Conservation (phyloP, 2,888 invertebrate species). For the Bimastos eiseni region DNA sequence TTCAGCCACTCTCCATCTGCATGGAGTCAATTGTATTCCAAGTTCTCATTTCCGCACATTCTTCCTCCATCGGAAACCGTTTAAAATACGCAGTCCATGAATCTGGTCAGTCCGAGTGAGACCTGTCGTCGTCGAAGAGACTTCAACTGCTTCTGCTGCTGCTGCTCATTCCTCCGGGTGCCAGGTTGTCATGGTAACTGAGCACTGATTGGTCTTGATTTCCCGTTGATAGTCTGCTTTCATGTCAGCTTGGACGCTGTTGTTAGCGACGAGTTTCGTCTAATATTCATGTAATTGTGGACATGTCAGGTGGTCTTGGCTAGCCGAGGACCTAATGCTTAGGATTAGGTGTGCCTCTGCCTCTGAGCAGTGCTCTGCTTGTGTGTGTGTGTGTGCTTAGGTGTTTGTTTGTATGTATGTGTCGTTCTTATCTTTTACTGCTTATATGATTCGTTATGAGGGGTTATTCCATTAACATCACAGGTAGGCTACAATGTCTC, state of each 20-base stretch:
- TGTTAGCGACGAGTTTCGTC: constrained; percentile 3
- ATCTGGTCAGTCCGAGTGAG: neutral
- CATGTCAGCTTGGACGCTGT: neutral
- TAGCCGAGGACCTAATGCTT: neutral
- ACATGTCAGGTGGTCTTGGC: neutral
- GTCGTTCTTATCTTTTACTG: too few relatives aligned
- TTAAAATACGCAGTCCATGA: neutral
- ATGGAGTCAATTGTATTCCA: neutral
- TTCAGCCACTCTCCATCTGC: neutral
- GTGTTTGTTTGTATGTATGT: neutral
- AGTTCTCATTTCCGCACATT: neutral
- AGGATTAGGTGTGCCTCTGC: neutral
- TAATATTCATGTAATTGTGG: constrained; percentile 5
- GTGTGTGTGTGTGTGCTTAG: neutral
- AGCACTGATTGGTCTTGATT: neutral
- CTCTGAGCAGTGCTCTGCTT: neutral
- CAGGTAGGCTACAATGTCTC: too few relatives aligned
- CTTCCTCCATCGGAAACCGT: neutral
- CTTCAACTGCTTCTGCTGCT: neutral
- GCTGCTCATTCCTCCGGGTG: neutral
- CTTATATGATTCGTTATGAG: too few relatives aligned
- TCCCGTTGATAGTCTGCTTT: constrained; percentile 13
- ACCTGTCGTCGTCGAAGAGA: neutral
- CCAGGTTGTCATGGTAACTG: neutral
- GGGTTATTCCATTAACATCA: too few relatives aligned